Base-by-base conservation (phyloP, 2,113 vertebrate genomes). In the Engraulis encrasicolus region DNA sequence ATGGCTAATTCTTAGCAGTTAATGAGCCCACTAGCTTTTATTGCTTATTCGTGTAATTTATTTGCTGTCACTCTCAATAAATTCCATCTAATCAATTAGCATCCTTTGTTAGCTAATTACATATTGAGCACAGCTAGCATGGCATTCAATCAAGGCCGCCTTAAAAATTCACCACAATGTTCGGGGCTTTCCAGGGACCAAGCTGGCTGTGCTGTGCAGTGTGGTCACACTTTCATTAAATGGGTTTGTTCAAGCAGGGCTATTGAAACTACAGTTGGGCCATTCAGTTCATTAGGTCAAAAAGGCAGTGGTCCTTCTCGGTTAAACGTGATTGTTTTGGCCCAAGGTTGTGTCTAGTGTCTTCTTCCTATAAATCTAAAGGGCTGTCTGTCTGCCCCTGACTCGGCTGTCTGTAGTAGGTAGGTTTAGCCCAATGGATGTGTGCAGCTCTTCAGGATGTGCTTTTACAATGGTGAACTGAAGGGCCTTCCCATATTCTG, bases 41-140 rank as follows among this genome's bases (percentile, higher is more conserved):
- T 84, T 86, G 83, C 89, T 87, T 87, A 89, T 84, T 87, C 85
- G 78, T 89, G 66, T 87, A 79, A 86, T 91, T 87, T 87, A 85
- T 90, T 87, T 92, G 90, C 90, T 88, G 92, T 90, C 91, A 93
- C 86, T 89, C 88, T 83, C 87, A 89, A 91, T 91, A 93, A 93
- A 93, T 91, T 89, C 87, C 79, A 86, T 87, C 84, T 50, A 92
- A 91, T 90, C 91, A 90, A 93, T 94, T 91, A 92, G 89, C 84
- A 89, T 85, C 85, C 87, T 88, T 91, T 84, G 82, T 92, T 92
- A 92, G 89, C 91, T 93, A 93, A 94, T 92, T 91, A 91, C 87
- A 85, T 88, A 89, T 85, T 82, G 89, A 92, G 88, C 88, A 88
- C 79, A 86, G 89, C 91, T 89, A 89, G 87, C 87, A 87, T 58